Base-by-base conservation (phyloP, 2,888 invertebrate genomes). In the Clusia tigrina region DNA sequence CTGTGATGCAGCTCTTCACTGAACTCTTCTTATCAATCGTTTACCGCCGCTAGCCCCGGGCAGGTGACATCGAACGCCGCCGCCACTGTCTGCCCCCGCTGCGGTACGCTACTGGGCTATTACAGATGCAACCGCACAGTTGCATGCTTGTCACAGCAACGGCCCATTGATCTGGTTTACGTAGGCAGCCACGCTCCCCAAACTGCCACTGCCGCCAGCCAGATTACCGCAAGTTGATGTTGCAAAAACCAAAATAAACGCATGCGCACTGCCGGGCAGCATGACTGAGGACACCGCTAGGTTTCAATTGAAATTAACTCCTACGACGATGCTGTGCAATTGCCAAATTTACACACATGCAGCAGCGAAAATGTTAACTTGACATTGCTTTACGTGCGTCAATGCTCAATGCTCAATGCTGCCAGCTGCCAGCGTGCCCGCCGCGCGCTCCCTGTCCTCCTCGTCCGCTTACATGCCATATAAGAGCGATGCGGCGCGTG, bases 331-430 rank as follows among this genome's bases (percentile, higher is more conserved):
- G 25, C 32, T 26, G 18, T 5, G 48, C 70, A 70, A 70, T 67
- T 68, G 64, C 68, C 69, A 53, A 53, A 63, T 20, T 58, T 26
- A 58, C 58, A 64, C 38, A 56, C 32, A 60, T 10, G 70, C 71
- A 74, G 78, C 76, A 79, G 76, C 76, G n/a, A n/a, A n/a, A n/a
- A n/a, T n/a, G 75, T 77, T 77, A 80, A 79, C 79, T 80, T 80
- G 79, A 79, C 80, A 79, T 79, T 79, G 78, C 77, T 74, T 71
- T 78, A 74, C 75, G 77, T 78, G 74, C 79, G 77, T 74, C 78
- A 77, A 63, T 67, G 67, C 72, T 68, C 68, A 18, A 18, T n/a
- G 9, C n/a, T 32, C 32, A 5, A 32, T 12, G 12, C 32, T 42
- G 58, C 62, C 55, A 17, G 51, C 2, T 15, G n/a, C n/a, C n/a